Conservation (phyloP, 2,888 invertebrate genomes). For the Drosophila austrosaltans region DNA sequence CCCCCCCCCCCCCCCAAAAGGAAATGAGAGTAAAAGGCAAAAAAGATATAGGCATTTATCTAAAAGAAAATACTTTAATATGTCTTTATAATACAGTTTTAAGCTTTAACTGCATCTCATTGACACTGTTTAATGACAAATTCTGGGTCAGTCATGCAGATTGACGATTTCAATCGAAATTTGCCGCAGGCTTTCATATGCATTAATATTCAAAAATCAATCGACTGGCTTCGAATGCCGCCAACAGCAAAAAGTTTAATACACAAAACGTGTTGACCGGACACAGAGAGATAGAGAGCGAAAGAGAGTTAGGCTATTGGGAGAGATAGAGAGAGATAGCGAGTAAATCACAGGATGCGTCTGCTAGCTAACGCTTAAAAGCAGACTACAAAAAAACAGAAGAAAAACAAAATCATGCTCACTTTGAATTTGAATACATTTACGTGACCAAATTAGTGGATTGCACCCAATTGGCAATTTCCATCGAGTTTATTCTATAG, state of each 20-base stretch:
- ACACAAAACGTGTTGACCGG: conserved; percentile 51
- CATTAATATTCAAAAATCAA: conserved; percentile 59
- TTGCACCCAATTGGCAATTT: not conserved
- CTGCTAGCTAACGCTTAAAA: conserved; percentile 37
- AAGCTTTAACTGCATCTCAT: conserved; percentile 7
- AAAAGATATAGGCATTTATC: not conserved
- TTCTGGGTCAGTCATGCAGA: conserved; percentile 29
- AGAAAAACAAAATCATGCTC: not conserved
- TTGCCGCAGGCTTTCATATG: conserved; percentile 26
- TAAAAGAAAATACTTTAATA: not conserved
- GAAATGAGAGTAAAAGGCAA: not conserved
- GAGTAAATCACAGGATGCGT: conserved; percentile 1
- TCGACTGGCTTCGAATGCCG: conserved; percentile 28
- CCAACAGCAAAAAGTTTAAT: conserved; percentile 53
- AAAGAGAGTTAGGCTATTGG: too few relatives aligned
- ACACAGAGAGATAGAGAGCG: not conserved
- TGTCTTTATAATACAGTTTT: not conserved
- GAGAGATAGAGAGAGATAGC: not conserved
- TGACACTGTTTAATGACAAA: conserved; percentile 4
- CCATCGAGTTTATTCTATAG: not conserved
- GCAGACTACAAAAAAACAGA: conserved; percentile 24
- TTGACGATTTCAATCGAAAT: not conserved
- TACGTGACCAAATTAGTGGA: conserved; percentile 43
- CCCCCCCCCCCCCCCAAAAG: conserved; percentile 14
- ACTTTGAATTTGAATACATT: conserved; percentile 47